A percentile compares a stretch with the other conserved stretches of the same genome.
These are phyloP conservation scores for Diogma glabrata DNA, from an alignment of 2,888 invertebrate genomes.

Conservation along the genomic window DNA sequence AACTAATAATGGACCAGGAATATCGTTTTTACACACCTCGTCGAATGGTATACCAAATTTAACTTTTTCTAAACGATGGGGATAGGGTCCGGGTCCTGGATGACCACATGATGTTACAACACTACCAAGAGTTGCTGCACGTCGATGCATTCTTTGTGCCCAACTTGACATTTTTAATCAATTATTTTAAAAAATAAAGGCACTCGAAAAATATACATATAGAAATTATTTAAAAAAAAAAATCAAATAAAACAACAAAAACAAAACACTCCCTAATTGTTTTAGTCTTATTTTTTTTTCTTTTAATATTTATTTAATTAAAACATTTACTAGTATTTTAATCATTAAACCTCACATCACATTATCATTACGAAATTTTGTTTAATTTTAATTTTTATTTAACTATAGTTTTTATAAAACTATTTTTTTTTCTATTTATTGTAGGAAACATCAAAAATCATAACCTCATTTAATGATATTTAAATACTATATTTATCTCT, in stretches of 20 bases:
- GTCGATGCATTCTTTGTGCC: slow-evolving; percentile 84
- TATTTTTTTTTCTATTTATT: no score
- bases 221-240: neutral
- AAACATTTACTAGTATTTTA: neutral
- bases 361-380: neutral
- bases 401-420: no score
- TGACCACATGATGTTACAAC: slow-evolving; percentile 87
- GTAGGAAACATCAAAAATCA: slow-evolving; percentile 9
- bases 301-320: slow-evolving; percentile 2
- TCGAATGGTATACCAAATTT: slow-evolving; percentile 87
- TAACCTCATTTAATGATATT: slow-evolving; percentile 10
- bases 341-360: neutral
- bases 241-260: slow-evolving; percentile 1
- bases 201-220: no score
- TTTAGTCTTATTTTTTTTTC: slow-evolving; percentile 6
- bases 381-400: neutral
- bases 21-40: slow-evolving; percentile 90
- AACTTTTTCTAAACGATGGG: slow-evolving; percentile 78
- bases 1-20: slow-evolving; percentile 85
- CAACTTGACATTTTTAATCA: slow-evolving; percentile 65
- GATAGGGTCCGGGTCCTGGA: slow-evolving; percentile 66
- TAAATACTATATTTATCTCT: no score
- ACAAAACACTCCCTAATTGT: slow-evolving; percentile 8
- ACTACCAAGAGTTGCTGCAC: slow-evolving; percentile 81
- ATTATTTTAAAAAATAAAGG: slow-evolving; percentile 1